Percentiles rank a stretch among this genome's conserved stretches.
Conservation (phyloP, 2,888 invertebrate species). For the Lycophotia porphyrea region DNA sequence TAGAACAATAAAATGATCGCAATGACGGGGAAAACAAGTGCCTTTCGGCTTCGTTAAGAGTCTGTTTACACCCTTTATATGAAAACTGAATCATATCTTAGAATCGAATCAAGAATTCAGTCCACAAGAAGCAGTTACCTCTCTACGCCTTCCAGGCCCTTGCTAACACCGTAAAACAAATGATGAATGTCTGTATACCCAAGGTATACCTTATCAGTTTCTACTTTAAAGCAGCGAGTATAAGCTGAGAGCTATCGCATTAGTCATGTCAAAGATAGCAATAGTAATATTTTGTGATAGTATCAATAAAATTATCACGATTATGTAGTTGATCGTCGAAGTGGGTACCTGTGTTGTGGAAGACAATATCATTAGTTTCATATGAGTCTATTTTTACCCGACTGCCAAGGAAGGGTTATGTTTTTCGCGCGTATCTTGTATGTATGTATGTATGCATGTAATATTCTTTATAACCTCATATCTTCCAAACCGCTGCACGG, state of each 20-base stretch:
- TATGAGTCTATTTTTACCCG: neutral
- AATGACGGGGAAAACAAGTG: no score
- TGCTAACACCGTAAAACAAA: slow-evolving; percentile 23
- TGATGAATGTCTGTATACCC: slow-evolving; percentile 43
- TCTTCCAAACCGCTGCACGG: no score
- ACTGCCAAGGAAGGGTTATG: no score
- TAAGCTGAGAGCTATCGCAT: slow-evolving; percentile 47
- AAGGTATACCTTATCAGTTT: slow-evolving; percentile 47
- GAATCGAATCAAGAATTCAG: neutral
- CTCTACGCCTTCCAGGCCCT: slow-evolving; percentile 8
- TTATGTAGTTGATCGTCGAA: slow-evolving; percentile 21
- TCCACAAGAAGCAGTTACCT: neutral
- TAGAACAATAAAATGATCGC: no score
- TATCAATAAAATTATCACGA: slow-evolving; percentile 42
- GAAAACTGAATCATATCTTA: neutral
- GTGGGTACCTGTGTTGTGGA: slow-evolving; percentile 9
- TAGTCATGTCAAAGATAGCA: slow-evolving; percentile 58
- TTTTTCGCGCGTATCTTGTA: no score
- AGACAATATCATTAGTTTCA: slow-evolving; percentile 34
- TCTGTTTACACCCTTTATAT: no score
- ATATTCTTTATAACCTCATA: no score
- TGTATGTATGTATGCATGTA: no score
- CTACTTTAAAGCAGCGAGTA: slow-evolving; percentile 41
- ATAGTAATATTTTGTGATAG: slow-evolving; percentile 54
- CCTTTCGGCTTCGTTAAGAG: no score